Percentiles rank a stretch among this genome's conserved stretches.
Conservation (phyloP, 1,140 invertebrate species). For the Ceratina calcarata region DNA sequence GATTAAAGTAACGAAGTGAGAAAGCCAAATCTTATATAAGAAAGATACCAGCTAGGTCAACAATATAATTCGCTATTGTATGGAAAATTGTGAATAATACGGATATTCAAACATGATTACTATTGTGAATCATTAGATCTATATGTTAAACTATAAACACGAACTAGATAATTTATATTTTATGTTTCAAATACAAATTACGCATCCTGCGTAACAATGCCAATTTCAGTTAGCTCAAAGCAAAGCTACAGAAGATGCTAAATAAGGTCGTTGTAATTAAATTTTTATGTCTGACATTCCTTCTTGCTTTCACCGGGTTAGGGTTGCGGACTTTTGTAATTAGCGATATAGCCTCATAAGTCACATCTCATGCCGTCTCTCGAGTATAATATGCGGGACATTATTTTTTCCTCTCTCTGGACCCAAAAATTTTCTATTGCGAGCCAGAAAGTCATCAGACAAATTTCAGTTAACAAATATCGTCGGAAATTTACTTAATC, state of each 20-base stretch:
- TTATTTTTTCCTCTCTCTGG: not conserved
- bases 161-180: too few species aligned
- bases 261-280: slow-evolving; percentile 63
- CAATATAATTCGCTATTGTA: not conserved
- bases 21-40: not conserved
- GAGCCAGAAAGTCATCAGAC: slow-evolving; percentile 4
- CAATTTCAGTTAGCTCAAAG: too few species aligned
- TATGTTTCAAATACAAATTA: too few species aligned
- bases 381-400: not conserved
- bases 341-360: slow-evolving; percentile 52
- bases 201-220: too few species aligned
- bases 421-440: too few species aligned
- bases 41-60: not conserved
- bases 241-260: slow-evolving; percentile 11
- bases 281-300: slow-evolving; percentile 45
- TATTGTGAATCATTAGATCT: too few species aligned
- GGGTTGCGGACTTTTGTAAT: slow-evolving; percentile 44
- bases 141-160: too few species aligned
- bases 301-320: slow-evolving; percentile 39
- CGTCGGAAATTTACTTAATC: too few species aligned
- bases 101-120: too few species aligned
- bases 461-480: slow-evolving; percentile 15
- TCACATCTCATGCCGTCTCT: slow-evolving; percentile 25
- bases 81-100: not conserved
- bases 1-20: too few species aligned